Base-by-base conservation (phyloP, 2,888 invertebrate genomes). In the Belgica antarctica region DNA sequence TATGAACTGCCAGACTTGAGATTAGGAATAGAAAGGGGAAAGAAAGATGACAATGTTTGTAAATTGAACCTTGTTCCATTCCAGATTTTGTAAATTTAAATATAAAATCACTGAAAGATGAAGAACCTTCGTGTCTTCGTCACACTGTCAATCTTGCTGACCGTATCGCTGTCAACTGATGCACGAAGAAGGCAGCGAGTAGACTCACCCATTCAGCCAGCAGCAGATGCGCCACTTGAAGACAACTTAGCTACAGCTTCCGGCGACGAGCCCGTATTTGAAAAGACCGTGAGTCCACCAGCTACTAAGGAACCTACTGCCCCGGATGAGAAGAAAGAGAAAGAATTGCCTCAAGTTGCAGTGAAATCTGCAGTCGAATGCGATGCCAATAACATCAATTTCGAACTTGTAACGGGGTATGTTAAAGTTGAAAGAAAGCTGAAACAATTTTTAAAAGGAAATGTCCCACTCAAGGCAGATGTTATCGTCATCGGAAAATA, bases 351-450 rank as follows among this genome's bases (percentile, higher is more conserved):
- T 34, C 34, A 34, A n/a, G 34, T 12, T 34, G 7, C 34, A 34
- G 34, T 34, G 41, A 10, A 41, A 12, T 5, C 41, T 10, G n/a
- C 41, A n/a, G 41, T 41, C 41, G 91, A 92, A 80, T 92, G 92
- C 79, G 92, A 92, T 80, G 85, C 90, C 63, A 92, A 92, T 81
- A 90, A 92, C 88, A 87, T 92, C 75, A 92, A 92, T 74, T 94
- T 94, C 80, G 94, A 94, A 82, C 85, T 95, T 77, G 88, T 93
- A 76, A 94, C 94, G 74, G 94, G 92, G 85, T 85, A 81, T 82
- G 80, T 7, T 12, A 27, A 28, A 7, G 41, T 41, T 31, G 28
- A n/a, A 61, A 34, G 10, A 17, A 24, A 15, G 31, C 22, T 8
- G 8, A 59, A 62, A 36, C 15, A 12, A 24, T 19, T 19, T 19